phyloP scores from a whole-genome alignment of 2,113 vertebrate species.

The Xenus cinereus region DNA sequence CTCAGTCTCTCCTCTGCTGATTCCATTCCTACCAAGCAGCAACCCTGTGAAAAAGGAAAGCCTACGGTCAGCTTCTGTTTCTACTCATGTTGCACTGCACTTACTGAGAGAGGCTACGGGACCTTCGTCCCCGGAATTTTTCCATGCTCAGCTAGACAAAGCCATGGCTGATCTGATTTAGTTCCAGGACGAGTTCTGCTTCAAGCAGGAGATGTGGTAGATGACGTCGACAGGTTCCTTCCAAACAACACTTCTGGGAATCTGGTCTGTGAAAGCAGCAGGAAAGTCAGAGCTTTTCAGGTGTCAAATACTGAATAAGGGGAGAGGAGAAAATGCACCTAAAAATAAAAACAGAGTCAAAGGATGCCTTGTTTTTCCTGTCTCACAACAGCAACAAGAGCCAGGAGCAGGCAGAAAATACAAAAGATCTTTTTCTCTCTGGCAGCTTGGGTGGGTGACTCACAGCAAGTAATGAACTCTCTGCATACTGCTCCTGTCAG shows the following conservation, averaged over 20 bases:
- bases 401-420: conserved; percentile 26
- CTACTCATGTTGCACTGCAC: not conserved
- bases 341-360: conserved; percentile 45
- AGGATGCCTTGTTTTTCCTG: conserved; percentile 30
- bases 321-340: conserved; percentile 5
- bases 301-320: not conserved
- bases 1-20: not conserved
- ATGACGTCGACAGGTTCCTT: not conserved
- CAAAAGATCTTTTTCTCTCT: conserved; percentile 17
- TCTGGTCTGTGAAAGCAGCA: not conserved
- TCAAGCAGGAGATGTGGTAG: not conserved
- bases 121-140: not conserved
- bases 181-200: not conserved
- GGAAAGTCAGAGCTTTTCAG: not conserved
- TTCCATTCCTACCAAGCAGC: not conserved
- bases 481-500: not conserved
- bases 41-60: not conserved
- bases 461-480: conserved; percentile 25
- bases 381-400: conserved; percentile 12
- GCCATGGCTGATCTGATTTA: not conserved
- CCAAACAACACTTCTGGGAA: not conserved
- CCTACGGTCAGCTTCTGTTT: not conserved
- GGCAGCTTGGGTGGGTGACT: conserved; percentile 19
- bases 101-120: not conserved
- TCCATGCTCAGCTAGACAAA: not conserved